A percentile compares a stretch with the other conserved stretches of the same genome.
Conservation (phyloP, 2,888 invertebrate genomes). For the Theodoxus fluviatilis region DNA sequence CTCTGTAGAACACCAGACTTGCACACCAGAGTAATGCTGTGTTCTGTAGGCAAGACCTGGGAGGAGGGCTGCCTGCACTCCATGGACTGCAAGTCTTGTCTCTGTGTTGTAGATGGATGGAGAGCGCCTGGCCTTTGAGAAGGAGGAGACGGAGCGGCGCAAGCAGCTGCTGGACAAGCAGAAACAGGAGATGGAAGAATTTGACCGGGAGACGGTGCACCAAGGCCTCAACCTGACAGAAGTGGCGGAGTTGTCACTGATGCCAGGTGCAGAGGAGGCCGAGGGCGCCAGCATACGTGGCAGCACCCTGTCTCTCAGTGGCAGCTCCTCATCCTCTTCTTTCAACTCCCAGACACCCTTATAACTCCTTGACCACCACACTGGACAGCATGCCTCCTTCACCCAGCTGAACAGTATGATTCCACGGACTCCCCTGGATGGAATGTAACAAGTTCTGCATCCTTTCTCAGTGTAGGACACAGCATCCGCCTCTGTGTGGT, state of each 20-base stretch:
- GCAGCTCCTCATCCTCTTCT: slow-evolving; percentile 66
- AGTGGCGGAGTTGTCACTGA: slow-evolving; percentile 88
- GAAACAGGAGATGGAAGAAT: slow-evolving; percentile 87
- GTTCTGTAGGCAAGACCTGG: not conserved
- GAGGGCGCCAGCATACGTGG: slow-evolving; percentile 91
- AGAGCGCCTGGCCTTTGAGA: slow-evolving; percentile 88
- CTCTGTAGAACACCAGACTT: not conserved
- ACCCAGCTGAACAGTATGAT: no score
- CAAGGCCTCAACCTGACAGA: slow-evolving; percentile 92
- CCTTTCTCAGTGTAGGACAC: no score
- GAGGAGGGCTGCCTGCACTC: not conserved
- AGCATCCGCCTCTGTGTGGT: no score
- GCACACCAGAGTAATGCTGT: not conserved
- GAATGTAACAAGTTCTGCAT: not conserved
- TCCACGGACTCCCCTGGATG: not conserved
- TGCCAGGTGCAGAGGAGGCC: slow-evolving; percentile 82
- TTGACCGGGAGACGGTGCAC: slow-evolving; percentile 91
- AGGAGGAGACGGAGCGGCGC: slow-evolving; percentile 89
- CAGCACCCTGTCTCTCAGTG: slow-evolving; percentile 93
- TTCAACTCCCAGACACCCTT: slow-evolving; percentile 44
- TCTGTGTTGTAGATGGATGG: slow-evolving; percentile 79
- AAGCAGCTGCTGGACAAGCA: slow-evolving; percentile 88
- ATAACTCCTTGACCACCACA: no score
- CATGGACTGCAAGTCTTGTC: not conserved
- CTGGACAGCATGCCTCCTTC: no score